Base-by-base conservation (phyloP, 2,888 invertebrate genomes). In the Drosophila mimetica region DNA sequence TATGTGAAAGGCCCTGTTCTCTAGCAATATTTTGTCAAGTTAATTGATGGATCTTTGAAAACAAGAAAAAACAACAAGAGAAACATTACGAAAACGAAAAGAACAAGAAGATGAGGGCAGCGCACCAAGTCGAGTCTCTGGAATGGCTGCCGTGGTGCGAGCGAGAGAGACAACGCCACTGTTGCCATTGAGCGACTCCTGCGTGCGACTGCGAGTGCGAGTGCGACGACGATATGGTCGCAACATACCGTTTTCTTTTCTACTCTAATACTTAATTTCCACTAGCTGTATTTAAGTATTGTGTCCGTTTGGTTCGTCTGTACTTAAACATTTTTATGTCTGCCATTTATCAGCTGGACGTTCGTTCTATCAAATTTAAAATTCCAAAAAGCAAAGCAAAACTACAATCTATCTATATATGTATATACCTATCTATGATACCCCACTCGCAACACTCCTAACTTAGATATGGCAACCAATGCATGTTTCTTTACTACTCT, bases 241-340 rank as follows among this genome's bases (percentile, higher is more conserved):
- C 67, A 70, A 61, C 57, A 81, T 48, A 71, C 67, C 76, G 86
- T 86, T 85, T 88, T 67, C 63, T 67, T 71, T 69, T 71, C 71
- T 70, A 73, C 65, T 77, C 51, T 65, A 71, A 79, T 86, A 74
- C 71, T 83, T 77, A 77, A 75, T 77, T 83, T 86, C 73, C 73
- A 63, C 80, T 75, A 71, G 65, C 66, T 74, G 71, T 77, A 80
- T 65, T 80, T 88, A 84, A 86, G 85, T 83, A 85, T 84, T 82
- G 82, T 81, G 88, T 89, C 88, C 86, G 89, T 86, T 86, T 89
- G 90, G 90, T 90, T 90, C 71, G 90, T 90, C 90, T 90, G 90
- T 90, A 86, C 86, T 88, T 90, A 89, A 90, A 90, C 90, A 90
- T 90, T 90, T 90, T 90, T 90, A 90, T 90, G 88, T 89, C 90